Percentiles rank a stretch among this genome's conserved stretches.
These are phyloP conservation scores for Megalonaias nervosa DNA, from an alignment of 1,140 invertebrate genomes.

Conservation along the genomic window DNA sequence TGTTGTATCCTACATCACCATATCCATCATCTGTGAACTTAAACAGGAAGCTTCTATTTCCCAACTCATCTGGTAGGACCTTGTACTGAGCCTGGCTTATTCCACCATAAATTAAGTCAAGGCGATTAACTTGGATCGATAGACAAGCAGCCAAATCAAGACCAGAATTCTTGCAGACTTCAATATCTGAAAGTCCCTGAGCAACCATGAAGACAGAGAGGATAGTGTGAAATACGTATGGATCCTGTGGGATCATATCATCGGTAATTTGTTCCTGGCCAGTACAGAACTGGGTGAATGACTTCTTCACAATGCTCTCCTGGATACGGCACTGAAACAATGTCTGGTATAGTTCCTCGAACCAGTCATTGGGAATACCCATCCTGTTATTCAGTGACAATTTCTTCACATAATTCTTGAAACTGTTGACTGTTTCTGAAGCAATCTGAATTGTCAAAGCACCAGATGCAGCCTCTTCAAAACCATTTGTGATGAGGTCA, in stretches of 20 bases:
- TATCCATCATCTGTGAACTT: slow-evolving; percentile 63
- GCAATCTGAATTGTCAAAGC: slow-evolving; percentile 83
- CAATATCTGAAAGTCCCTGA: slow-evolving; percentile 66
- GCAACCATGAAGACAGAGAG: slow-evolving; percentile 70
- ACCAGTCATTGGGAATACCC: slow-evolving; percentile 77
- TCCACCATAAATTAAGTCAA: slow-evolving; percentile 57
- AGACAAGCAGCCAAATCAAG: slow-evolving; percentile 57
- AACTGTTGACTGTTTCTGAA: slow-evolving; percentile 72
- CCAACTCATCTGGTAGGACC: slow-evolving; percentile 55
- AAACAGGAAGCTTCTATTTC: slow-evolving; percentile 54
- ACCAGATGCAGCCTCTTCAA: slow-evolving; percentile 82
- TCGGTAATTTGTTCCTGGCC: slow-evolving; percentile 58
- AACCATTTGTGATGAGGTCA: slow-evolving; percentile 77
- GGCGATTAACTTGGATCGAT: slow-evolving; percentile 43
- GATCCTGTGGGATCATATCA: slow-evolving; percentile 61
- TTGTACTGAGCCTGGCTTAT: slow-evolving; percentile 62
- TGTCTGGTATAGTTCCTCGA: slow-evolving; percentile 85
- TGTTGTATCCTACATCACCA: slow-evolving; percentile 63
- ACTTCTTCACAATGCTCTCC: slow-evolving; percentile 48
- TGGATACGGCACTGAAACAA: slow-evolving; percentile 78
- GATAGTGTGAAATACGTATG: slow-evolving; percentile 70
- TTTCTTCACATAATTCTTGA: slow-evolving; percentile 60
- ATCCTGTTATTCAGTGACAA: slow-evolving; percentile 59
- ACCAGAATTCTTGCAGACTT: slow-evolving; percentile 54
- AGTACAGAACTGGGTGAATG: slow-evolving; percentile 53